Conservation (phyloP, 2,888 invertebrate species). For the Hymenopus coronatus region DNA sequence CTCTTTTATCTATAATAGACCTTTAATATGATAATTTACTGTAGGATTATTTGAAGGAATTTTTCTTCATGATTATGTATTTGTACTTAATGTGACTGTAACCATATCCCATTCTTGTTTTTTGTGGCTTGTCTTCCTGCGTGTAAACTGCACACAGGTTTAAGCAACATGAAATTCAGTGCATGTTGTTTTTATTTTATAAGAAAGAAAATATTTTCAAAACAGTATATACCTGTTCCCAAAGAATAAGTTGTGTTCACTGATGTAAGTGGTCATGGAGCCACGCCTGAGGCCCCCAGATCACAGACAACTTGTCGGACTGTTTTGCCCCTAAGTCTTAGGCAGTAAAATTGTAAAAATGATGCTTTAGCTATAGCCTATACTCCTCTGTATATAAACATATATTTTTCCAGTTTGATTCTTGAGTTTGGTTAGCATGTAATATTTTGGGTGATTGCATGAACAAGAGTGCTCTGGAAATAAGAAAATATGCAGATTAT, state of each 20-base stretch:
- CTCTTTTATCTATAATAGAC: background rate
- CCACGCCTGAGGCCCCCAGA: background rate
- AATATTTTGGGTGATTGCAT: background rate
- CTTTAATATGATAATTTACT: background rate
- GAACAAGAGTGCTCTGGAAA: background rate
- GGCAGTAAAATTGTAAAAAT: background rate
- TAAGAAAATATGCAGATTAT: background rate
- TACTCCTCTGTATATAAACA: background rate
- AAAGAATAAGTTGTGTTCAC: background rate
- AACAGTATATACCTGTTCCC: background rate
- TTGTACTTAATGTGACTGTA: background rate
- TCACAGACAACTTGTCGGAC: slow-evolving; percentile 1
- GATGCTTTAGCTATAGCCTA: background rate
- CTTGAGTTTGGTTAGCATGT: background rate
- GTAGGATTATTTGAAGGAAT: background rate
- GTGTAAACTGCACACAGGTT: background rate
- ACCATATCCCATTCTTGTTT: background rate
- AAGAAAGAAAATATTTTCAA: background rate
- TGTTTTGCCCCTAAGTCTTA: slow-evolving; percentile 8
- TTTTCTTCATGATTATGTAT: background rate
- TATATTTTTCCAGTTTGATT: background rate
- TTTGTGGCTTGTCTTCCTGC: background rate
- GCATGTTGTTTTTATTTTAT: background rate
- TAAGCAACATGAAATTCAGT: background rate
- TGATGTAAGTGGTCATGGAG: background rate